These are phyloP conservation scores for Cheirogaleus major DNA, from an alignment of 2,797 vertebrate genomes.

Conservation along the genomic window DNA sequence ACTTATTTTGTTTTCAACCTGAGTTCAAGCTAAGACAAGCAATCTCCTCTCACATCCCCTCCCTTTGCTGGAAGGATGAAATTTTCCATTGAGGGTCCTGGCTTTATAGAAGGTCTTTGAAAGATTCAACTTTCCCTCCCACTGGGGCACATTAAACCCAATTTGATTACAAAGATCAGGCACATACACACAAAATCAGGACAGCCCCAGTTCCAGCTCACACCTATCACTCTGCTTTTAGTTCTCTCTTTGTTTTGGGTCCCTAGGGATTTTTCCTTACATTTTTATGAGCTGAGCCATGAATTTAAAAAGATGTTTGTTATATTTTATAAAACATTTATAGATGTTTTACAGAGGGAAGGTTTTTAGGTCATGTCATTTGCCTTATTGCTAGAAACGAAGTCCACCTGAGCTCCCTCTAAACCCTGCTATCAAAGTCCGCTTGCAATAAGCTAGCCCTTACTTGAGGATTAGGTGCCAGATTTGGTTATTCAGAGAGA, in stretches of 20 bases:
- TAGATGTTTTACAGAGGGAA: constrained; percentile 43
- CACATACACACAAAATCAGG: background rate
- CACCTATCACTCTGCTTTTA: constrained; percentile 53
- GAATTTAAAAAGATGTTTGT: constrained; percentile 69
- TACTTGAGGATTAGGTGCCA: constrained; percentile 42
- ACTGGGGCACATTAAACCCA: background rate
- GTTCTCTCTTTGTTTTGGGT: constrained; percentile 52
- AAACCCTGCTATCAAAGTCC: constrained; percentile 36
- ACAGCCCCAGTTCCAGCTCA: constrained; percentile 4
- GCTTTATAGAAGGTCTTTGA: background rate
- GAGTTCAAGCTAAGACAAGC: background rate
- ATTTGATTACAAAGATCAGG: background rate
- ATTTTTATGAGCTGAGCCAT: constrained; percentile 58
- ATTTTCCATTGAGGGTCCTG: background rate
- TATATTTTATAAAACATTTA: constrained; percentile 72
- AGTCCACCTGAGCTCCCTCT: constrained; percentile 56
- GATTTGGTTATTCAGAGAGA: constrained; percentile 66
- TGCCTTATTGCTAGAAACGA: constrained; percentile 47
- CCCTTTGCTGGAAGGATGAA: background rate
- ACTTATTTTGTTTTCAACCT: background rate
- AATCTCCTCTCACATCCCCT: background rate
- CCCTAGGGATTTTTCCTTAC: constrained; percentile 41
- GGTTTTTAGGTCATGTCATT: constrained; percentile 57
- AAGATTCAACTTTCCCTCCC: background rate
- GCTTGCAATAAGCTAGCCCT: constrained; percentile 5